Evolutionary conservation across 2,113 vertebrate genomes (phyloP), one percentile per base, ranked within the genome.

Genomic region (Pogona vitticeps): DNA sequence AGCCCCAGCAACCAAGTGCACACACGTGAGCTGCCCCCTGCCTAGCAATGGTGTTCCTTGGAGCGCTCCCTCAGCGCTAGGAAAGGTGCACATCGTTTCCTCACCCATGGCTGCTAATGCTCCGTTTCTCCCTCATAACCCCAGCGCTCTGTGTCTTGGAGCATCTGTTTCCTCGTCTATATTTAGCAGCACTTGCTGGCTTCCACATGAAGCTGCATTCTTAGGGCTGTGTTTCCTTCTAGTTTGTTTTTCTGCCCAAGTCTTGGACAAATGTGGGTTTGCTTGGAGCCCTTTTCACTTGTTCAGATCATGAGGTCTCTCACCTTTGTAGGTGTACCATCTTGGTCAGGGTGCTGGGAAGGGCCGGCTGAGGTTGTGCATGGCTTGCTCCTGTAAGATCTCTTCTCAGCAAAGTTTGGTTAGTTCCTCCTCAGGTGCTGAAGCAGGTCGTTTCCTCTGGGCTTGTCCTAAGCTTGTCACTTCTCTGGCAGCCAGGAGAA

Each of bases 151-250:
- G 85, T 85, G 33, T 86, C 89, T 77, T 5, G 0, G 5, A 65
- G 87, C 85, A 59, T 91, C 81, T 88, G 86, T 91, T 88, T 70
- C 4, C 28, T 63, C 31, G 33, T 72, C 91, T 94, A 61, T 91
- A 81, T 94, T 91, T 86, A 94, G 79, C 70, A 88, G 61, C 38
- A 28, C 0, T 18, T 87, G 72, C 76, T 80, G 79, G 84, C 80
- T 78, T 81, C 61, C 23, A 33, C 14, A 9, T 38, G 58, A 28
- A 72, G 0, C 40, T 61, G 40, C 61, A 13, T 5, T 91, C 23
- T 76, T 90, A 80, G 76, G 90, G 83, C 72, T 85, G 65, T 12
- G 89, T 87, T 81, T 92, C 28, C 0, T 70, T n/a, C 65, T 8
- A 36, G 0, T 88, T 89, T 23, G 23, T 75, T 42, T 2, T 87